Percentiles rank a stretch among this genome's conserved stretches.
Evolutionary conservation across 2,888 invertebrate species (phyloP).

Genomic region (Philaethria dido): DNA sequence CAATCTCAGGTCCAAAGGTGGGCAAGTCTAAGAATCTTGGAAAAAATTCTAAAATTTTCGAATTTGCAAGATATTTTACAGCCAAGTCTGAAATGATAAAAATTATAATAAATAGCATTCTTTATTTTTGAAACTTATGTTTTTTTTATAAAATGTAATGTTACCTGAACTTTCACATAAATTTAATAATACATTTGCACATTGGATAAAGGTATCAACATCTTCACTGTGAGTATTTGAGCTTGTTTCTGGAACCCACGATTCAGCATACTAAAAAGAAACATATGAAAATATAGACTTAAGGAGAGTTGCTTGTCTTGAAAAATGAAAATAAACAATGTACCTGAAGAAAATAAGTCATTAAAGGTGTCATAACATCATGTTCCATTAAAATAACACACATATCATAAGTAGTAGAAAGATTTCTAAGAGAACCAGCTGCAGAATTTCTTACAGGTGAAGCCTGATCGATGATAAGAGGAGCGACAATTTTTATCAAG

Average conservation of each 20-base stretch:
- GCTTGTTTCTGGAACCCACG: conserved; percentile 77
- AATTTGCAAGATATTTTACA: conserved; percentile 86
- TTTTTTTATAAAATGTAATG: not conserved
- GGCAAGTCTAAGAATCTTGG: conserved; percentile 84
- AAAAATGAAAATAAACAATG: not conserved
- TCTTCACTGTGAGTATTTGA: conserved; percentile 80
- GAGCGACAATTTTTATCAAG: conserved; percentile 86
- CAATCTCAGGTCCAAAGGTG: conserved; percentile 83
- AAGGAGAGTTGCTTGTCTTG: not conserved
- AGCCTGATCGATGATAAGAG: conserved; percentile 86
- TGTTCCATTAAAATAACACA: conserved; percentile 87
- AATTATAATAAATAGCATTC: not conserved
- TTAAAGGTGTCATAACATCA: conserved; percentile 88
- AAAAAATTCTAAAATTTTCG: conserved; percentile 84
- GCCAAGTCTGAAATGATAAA: conserved; percentile 77
- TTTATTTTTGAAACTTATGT: not conserved
- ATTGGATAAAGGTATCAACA: conserved; percentile 87
- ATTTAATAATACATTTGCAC: conserved; percentile 87
- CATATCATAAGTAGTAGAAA: conserved; percentile 85
- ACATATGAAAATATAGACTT: not conserved
- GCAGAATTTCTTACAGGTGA: conserved; percentile 85
- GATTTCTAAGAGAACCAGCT: conserved; percentile 87
- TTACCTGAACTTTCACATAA: conserved; percentile 87
- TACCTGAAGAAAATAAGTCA: conserved; percentile 86
- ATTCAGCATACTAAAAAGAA: conserved; percentile 71